Evolutionary conservation across 2,113 vertebrate genomes (phyloP).

Genomic region (Riparia riparia): DNA sequence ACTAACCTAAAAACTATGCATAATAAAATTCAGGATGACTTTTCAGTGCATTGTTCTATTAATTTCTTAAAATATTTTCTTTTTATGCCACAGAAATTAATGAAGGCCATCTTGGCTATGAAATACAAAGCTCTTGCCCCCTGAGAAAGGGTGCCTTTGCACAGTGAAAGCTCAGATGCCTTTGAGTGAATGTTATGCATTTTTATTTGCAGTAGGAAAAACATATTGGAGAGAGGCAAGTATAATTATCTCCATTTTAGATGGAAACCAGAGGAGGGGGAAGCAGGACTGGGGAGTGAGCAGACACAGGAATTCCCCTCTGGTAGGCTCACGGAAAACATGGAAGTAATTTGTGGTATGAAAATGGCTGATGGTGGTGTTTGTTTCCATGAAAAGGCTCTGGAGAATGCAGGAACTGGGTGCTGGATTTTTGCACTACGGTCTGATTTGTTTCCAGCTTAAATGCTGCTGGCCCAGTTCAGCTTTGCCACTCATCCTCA

Average conservation of each 20-base stretch:
- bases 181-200: neutral
- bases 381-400: neutral
- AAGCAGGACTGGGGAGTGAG: neutral
- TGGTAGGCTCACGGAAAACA: slow-evolving; percentile 12
- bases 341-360: slow-evolving; percentile 57
- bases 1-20: neutral
- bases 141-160: neutral
- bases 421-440: neutral
- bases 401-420: neutral
- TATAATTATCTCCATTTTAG: slow-evolving; percentile 45
- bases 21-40: neutral
- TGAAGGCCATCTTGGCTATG: neutral
- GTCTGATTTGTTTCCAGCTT: neutral
- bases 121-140: neutral
- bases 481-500: fast-evolving
- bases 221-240: neutral
- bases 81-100: neutral
- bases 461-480: neutral
- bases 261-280: neutral
- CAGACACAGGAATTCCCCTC: slow-evolving; percentile 31
- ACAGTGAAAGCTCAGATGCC: neutral
- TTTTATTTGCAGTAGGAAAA: slow-evolving; percentile 51
- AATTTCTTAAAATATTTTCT: slow-evolving; percentile 8
- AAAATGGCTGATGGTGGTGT: neutral
- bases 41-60: neutral